Conservation (phyloP, 2,888 invertebrate species). For the Hyles lineata region DNA sequence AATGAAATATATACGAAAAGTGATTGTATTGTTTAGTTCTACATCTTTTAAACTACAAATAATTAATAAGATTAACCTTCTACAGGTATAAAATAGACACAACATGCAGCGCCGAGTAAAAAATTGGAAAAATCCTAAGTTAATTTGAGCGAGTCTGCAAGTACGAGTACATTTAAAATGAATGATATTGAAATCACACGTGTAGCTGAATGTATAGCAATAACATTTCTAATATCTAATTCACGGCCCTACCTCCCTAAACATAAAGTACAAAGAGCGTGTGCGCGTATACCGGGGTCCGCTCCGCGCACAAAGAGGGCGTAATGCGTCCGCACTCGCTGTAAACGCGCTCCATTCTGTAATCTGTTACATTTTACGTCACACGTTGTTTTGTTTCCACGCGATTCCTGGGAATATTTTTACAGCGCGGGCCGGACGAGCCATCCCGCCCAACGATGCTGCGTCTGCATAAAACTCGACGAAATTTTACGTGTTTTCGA, state of each 20-base stretch:
- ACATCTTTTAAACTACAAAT: no score
- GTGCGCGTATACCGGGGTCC: background rate
- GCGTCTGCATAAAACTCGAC: conserved; percentile 70
- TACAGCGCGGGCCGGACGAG: conserved; percentile 60
- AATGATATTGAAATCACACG: conserved; percentile 22
- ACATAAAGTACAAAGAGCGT: conserved; percentile 33
- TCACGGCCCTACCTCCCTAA: conserved; percentile 22
- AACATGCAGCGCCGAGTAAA: no score
- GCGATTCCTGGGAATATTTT: conserved; percentile 68
- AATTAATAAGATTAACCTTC: no score
- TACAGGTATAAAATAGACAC: no score
- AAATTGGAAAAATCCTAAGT: background rate
- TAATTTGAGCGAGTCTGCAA: conserved; percentile 1
- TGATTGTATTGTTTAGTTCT: no score
- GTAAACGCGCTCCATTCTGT: conserved; percentile 65
- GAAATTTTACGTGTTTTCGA: conserved; percentile 75
- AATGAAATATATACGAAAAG: no score
- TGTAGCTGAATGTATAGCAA: conserved; percentile 20
- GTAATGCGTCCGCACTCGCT: conserved; percentile 58
- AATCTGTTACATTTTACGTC: conserved; percentile 70
- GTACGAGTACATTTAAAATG: conserved; percentile 7
- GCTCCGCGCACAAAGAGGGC: conserved; percentile 43
- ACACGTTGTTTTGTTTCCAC: conserved; percentile 62
- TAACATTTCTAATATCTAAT: conserved; percentile 24
- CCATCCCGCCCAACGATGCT: conserved; percentile 68